Base-by-base conservation (phyloP, 1,140 invertebrate genomes). In the Ceratosolen fusciceps region DNA sequence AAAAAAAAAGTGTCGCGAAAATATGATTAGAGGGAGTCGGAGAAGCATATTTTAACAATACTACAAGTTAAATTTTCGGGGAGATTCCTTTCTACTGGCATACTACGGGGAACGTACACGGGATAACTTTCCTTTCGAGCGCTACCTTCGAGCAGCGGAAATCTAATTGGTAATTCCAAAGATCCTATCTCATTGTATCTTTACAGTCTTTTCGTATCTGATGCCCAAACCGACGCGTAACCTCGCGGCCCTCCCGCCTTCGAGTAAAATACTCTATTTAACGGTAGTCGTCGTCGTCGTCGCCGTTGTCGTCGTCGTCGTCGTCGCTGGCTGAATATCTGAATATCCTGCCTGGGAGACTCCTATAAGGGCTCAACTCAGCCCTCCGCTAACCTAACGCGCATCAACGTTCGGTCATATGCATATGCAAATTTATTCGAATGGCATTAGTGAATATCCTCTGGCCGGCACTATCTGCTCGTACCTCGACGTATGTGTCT, bases 401-500 rank as follows among this genome's bases (percentile, higher is more conserved):
- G 62, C 87, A 85, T 87, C 82, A 84, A 84, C 85, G 87, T 87
- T 86, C 85, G 85, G 86, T 86, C 84, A 88, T 88, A 90, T 89
- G 84, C 88, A 89, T 90, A 90, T 90, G 89, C 88, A 90, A 90
- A 90, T 90, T 89, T 90, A 90, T 90, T 89, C 88, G 83, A 81
- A 77, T 82, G 83, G 87, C 86, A 85, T 87, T 85, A 84, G 87
- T 87, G 85, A 86, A 81, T 84, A 84, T 84, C 83, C 83, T 82
- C 79, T 82, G 76, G 21, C 67, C 9, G 21, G 19, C 8, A 2
- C 75, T 49, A 65, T 72, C 29, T 37, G 71, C 47, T 62, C 58
- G 56, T 21, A 14, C 49, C 14, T 52, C 29, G 47, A 31, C n/a
- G 26, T 49, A 39, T 76, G 56, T 71, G 72, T 34, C 74, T 74